These are phyloP conservation scores for Trachelus troglodyta DNA, from an alignment of 2,888 invertebrate species.

Conservation along the genomic window DNA sequence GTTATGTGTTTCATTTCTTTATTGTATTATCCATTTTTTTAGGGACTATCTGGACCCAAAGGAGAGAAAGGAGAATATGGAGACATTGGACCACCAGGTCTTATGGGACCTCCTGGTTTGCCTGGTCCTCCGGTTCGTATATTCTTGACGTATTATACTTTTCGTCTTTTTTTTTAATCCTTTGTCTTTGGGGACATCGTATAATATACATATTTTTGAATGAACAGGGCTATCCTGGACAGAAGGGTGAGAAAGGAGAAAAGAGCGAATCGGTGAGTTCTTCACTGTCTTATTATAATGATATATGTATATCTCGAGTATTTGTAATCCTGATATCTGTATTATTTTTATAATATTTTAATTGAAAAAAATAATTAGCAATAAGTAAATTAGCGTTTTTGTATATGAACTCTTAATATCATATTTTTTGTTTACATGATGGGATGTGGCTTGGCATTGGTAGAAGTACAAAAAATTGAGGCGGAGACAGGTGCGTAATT, in stretches of 20 bases:
- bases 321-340: neutral
- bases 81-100: conserved; percentile 92
- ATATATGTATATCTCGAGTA: neutral
- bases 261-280: conserved; percentile 91
- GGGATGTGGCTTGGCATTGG: conserved; percentile 36
- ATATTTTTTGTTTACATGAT: conserved; percentile 48
- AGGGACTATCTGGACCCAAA: conserved; percentile 86
- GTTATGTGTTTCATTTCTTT: neutral
- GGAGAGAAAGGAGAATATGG: conserved; percentile 91
- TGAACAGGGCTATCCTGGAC: conserved; percentile 83
- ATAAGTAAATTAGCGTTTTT: neutral
- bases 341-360: too few species aligned
- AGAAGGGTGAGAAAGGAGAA: conserved; percentile 91
- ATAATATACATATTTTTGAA: conserved; percentile 7
- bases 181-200: conserved; percentile 1
- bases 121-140: conserved; percentile 70
- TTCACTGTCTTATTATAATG: conserved; percentile 32
- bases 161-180: conserved; percentile 3
- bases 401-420: neutral
- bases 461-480: conserved; percentile 89
- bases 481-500: conserved; percentile 77
- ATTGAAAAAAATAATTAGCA: neutral
- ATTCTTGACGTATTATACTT: conserved; percentile 6
- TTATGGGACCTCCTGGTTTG: conserved; percentile 92
- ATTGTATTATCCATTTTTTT: conserved; percentile 37